phyloP scores from a whole-genome alignment of 1,140 invertebrate species.

The Heterodera schachtii region DNA sequence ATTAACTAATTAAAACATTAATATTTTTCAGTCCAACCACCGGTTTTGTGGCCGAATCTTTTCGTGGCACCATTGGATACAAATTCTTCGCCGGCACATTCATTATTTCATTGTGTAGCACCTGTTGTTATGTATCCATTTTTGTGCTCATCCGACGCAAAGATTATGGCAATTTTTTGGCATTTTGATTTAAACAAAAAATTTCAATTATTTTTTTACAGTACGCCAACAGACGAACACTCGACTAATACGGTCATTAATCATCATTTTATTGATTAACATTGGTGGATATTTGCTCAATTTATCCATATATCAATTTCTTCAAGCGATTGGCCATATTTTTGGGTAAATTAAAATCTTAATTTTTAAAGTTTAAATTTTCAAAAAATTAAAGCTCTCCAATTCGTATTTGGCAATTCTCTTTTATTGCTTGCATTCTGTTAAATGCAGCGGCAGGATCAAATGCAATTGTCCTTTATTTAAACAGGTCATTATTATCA shows the following conservation, averaged over 20 bases:
- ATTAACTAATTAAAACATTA: background rate
- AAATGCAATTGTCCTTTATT: too few species aligned
- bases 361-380: background rate
- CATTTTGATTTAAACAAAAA: background rate
- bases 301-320: constrained; percentile 9
- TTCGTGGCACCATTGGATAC: background rate
- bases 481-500: too few species aligned
- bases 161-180: background rate
- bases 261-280: constrained; percentile 11
- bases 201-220: constrained; percentile 2
- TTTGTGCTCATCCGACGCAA: constrained; percentile 15
- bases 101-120: background rate
- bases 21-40: constrained; percentile 23
- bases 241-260: constrained; percentile 15
- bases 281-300: constrained; percentile 25
- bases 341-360: background rate
- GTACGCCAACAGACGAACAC: constrained; percentile 23
- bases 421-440: background rate
- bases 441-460: too few species aligned
- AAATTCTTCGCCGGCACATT: background rate
- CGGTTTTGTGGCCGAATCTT: background rate
- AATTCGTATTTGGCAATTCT: constrained; percentile 14
- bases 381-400: background rate
- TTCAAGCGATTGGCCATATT: background rate
- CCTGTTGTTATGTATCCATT: constrained; percentile 11